Evolutionary conservation across 2,797 vertebrate genomes (phyloP).

Genomic region (Glossophaga mutica): DNA sequence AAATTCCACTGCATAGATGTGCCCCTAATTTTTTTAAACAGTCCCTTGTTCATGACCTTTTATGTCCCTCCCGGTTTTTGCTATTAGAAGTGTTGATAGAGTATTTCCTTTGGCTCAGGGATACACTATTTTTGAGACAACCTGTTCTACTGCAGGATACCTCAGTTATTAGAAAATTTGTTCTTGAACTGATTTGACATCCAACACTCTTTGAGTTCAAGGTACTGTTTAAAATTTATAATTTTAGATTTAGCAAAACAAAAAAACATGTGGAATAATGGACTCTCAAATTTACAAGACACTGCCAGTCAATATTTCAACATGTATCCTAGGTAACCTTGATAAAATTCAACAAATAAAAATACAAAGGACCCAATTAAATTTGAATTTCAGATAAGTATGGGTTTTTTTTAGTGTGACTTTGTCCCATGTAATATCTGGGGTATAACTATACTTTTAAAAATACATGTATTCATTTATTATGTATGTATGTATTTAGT

Average conservation of each 20-base stretch:
- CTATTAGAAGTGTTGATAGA: not conserved
- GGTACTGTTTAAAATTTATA: not conserved
- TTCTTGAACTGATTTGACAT: not conserved
- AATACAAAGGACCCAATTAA: not conserved
- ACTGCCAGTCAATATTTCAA: not conserved
- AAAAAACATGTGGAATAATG: not conserved
- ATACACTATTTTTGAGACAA: not conserved
- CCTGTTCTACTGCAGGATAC: not conserved
- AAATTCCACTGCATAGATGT: not conserved
- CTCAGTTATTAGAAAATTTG: not conserved
- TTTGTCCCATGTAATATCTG: not conserved
- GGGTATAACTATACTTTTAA: not conserved
- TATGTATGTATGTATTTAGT: too few species aligned
- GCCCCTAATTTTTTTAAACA: not conserved
- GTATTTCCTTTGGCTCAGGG: not conserved
- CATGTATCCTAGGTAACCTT: not conserved
- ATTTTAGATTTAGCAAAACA: not conserved
- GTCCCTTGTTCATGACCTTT: not conserved
- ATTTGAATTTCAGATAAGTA: constrained; percentile 24
- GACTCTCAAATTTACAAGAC: not conserved
- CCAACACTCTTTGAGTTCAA: not conserved
- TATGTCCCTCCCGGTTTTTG: not conserved
- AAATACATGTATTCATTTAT: not conserved
- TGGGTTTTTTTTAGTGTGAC: not conserved
- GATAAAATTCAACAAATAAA: not conserved